Conservation (phyloP, 2,113 vertebrate genomes). For the Nanorana parkeri region DNA sequence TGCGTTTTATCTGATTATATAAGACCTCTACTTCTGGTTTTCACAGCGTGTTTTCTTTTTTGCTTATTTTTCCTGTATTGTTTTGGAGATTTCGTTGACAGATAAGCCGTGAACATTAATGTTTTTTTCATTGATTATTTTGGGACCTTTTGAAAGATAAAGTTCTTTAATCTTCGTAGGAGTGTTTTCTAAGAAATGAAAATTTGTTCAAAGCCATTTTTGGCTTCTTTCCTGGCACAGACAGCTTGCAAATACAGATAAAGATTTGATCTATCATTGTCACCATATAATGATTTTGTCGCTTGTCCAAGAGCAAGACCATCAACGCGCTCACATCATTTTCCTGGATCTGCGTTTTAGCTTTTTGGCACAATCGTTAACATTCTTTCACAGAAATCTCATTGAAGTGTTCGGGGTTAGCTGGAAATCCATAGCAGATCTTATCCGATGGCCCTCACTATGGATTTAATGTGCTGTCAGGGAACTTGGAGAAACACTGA, state of each 20-base stretch:
- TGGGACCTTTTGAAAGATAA: conserved; percentile 3
- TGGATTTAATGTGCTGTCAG: conserved; percentile 5
- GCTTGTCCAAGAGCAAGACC: conserved; percentile 35
- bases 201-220: conserved; percentile 49
- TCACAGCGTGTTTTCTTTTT: background rate
- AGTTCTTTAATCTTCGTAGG: conserved; percentile 27
- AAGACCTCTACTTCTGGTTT: background rate
- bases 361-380: conserved; percentile 16
- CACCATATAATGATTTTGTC: conserved; percentile 49
- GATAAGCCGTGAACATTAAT: conserved; percentile 25
- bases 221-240: conserved; percentile 21
- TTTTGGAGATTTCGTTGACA: conserved; percentile 4
- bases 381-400: background rate
- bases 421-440: conserved; percentile 19
- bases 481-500: conserved; percentile 2
- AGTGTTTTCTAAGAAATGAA: conserved; percentile 36
- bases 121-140: conserved; percentile 37
- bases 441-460: background rate
- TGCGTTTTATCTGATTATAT: background rate
- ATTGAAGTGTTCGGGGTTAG: conserved; percentile 22
- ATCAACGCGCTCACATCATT: conserved; percentile 34
- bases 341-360: conserved; percentile 23
- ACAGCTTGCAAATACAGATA: conserved; percentile 43
- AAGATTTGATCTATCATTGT: conserved; percentile 42
- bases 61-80: background rate